Evolutionary conservation across 2,797 vertebrate genomes (phyloP).

Genomic region (Numenius phaeopus): DNA sequence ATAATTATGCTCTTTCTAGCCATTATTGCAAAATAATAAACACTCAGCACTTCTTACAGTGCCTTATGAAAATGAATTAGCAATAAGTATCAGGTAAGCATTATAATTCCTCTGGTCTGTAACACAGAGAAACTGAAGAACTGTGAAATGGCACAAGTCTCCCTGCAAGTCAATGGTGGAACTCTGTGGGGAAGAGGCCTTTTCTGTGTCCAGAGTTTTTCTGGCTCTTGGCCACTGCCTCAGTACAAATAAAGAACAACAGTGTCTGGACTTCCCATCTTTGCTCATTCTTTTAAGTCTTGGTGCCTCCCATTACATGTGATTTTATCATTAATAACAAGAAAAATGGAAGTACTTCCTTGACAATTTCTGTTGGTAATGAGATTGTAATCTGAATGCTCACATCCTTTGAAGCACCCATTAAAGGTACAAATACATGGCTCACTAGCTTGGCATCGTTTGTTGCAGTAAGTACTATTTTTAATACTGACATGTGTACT

Average conservation of each 20-base stretch:
- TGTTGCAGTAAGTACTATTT: constrained; percentile 24
- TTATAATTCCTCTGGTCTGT: background rate
- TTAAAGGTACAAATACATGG: background rate
- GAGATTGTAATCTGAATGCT: background rate
- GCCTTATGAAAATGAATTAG: background rate
- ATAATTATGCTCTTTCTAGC: background rate
- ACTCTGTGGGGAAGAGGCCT: background rate
- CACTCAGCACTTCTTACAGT: background rate
- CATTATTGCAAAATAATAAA: constrained; percentile 10
- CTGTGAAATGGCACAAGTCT: background rate
- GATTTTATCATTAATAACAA: constrained; percentile 29
- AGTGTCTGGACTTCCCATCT: background rate
- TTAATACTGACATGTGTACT: background rate
- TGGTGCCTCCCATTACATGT: background rate
- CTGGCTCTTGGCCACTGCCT: background rate
- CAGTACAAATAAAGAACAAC: constrained; percentile 17
- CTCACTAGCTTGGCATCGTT: background rate
- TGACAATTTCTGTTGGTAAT: background rate
- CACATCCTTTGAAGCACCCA: background rate
- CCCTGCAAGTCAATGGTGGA: background rate
- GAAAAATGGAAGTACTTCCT: constrained; percentile 10
- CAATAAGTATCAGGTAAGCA: background rate
- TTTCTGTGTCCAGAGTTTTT: background rate
- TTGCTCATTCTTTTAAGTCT: constrained; percentile 5
- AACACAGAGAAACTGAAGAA: constrained; percentile 1